phyloP scores from a whole-genome alignment of 2,888 invertebrate species.

The Calameuta filiformis region DNA sequence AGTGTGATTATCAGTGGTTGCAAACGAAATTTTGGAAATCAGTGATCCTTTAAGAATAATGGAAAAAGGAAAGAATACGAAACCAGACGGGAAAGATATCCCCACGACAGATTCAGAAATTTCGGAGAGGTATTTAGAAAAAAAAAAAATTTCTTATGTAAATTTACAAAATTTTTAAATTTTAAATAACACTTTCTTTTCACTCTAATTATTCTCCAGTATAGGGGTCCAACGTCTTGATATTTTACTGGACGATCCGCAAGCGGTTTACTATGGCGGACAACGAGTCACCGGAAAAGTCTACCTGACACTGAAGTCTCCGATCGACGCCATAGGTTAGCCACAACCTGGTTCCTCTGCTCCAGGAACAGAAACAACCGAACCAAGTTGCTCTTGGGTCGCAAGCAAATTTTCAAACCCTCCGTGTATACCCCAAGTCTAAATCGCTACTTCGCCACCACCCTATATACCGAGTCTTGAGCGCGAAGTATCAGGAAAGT shows the following conservation, averaged over 20 bases:
- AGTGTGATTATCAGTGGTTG: neutral
- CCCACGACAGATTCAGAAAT: neutral
- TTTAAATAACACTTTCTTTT: constrained; percentile 1
- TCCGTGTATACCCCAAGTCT: neutral
- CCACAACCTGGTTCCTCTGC: neutral
- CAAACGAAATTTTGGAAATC: neutral
- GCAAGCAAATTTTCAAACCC: no score
- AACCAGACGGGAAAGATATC: neutral
- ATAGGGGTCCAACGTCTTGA: constrained; percentile 43
- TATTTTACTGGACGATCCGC: constrained; percentile 42
- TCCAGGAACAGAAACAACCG: neutral
- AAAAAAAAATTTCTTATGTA: neutral
- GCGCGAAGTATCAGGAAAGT: neutral
- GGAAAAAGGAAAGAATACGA: neutral
- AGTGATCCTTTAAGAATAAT: neutral
- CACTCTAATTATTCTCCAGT: constrained; percentile 27
- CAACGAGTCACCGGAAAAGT: constrained; percentile 45
- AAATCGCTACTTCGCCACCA: neutral
- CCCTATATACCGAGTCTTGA: neutral
- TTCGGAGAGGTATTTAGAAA: neutral
- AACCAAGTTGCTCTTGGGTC: no score
- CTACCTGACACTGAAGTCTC: constrained; percentile 34
- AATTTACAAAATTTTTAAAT: neutral
- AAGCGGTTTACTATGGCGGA: constrained; percentile 48
- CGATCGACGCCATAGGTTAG: constrained; percentile 44